Evolutionary conservation across 2,797 vertebrate genomes (phyloP).

Genomic region (Sphaeramia orbicularis): DNA sequence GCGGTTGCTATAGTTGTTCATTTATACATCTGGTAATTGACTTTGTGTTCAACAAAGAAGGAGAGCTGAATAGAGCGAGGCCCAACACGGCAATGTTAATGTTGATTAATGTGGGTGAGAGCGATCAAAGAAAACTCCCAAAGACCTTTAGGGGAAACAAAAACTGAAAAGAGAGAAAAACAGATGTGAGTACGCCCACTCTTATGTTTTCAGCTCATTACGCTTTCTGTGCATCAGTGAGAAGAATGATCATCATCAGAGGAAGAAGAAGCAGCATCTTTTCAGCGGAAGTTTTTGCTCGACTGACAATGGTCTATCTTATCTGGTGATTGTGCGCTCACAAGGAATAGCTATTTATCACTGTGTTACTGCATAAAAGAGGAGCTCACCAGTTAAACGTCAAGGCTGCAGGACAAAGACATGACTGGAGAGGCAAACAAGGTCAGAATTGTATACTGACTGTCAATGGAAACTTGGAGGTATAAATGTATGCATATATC

Average conservation of each 20-base stretch:
- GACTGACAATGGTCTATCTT: conserved; percentile 22
- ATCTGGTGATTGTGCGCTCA: conserved; percentile 27
- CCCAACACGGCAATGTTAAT: conserved; percentile 54
- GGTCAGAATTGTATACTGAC: too few relatives aligned
- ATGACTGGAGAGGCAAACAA: too few relatives aligned
- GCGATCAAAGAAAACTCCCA: conserved; percentile 61
- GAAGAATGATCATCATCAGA: conserved; percentile 34
- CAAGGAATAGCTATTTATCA: conserved; percentile 9
- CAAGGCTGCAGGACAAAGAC: background rate
- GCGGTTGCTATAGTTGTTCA: conserved; percentile 45
- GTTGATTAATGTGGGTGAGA: conserved; percentile 67
- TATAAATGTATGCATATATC: too few relatives aligned
- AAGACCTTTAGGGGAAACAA: conserved; percentile 58
- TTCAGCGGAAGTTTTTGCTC: conserved; percentile 42
- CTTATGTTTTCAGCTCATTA: conserved; percentile 63
- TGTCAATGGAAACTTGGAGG: too few relatives aligned
- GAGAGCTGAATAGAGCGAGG: conserved; percentile 31
- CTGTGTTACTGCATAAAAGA: conserved; percentile 13
- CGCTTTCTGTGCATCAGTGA: conserved; percentile 31
- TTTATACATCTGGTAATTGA: conserved; percentile 62
- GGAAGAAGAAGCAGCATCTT: conserved; percentile 27
- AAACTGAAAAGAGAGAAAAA: conserved; percentile 53
- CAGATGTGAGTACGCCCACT: conserved; percentile 64
- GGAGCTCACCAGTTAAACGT: conserved; percentile 6
- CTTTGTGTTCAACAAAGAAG: conserved; percentile 61